Base-by-base conservation (phyloP, 2,888 invertebrate genomes). In the Sarcophaga caerulescens region DNA sequence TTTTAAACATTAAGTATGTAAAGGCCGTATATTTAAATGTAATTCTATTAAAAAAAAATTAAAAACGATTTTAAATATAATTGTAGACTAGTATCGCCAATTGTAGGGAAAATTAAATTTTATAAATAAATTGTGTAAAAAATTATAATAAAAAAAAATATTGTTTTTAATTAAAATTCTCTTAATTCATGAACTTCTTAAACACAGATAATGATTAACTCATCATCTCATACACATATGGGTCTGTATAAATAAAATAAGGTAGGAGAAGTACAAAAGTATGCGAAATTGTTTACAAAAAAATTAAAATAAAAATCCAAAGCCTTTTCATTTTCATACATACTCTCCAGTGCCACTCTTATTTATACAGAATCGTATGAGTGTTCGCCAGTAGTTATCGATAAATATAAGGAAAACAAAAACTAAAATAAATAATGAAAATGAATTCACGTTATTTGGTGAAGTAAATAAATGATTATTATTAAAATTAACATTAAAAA, bases 381-480 rank as follows among this genome's bases (percentile, higher is more conserved):
- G 1, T 35, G 35, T 52, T 52, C 5, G 12, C 17, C 17, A 14
- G 17, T 14, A 52, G 17, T 17, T 52, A 52, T 52, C 17, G 52
- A 52, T 52, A 12, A 17, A 17, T 52, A 14, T 14, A 52, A 14
- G 17, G 4, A 52, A 52, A 52, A 52, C 8, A 14, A 14, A 14
- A 52, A 14, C 3, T 3, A 17, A 52, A 14, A 23, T 45, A 73
- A 17, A 60, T 45, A 35, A 35, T 35, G 35, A 35, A 35, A 35
- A 35, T 6, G 75, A 52, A 74, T 69, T 81, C 74, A 81, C 75
- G 70, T 57, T 52, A 57, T 81, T 75, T 75, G 63, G 45, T 69
- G 63, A 81, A 81, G 70, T 75, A 81, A 81, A 81, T 81, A 75
- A 81, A 75, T 71, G 69, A 81, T 75, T 14, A 52, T 52, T 52